These are phyloP conservation scores for Melanogrammus aeglefinus DNA, from an alignment of 2,797 vertebrate species.

Conservation along the genomic window DNA sequence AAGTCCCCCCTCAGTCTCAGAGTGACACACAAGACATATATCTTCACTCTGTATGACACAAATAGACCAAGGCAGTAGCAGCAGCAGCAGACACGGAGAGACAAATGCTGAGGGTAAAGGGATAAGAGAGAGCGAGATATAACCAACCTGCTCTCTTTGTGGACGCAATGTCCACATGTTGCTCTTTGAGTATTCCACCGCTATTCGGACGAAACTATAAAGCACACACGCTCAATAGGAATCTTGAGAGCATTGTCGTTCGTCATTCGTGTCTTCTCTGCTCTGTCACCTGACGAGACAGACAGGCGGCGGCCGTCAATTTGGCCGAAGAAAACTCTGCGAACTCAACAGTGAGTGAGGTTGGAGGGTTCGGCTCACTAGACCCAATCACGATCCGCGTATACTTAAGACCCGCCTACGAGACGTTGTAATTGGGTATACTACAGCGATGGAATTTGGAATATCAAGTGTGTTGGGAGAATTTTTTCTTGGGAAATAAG, in stretches of 20 bases:
- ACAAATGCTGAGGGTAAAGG: neutral
- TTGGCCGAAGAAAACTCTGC: no score
- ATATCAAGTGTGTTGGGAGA: neutral
- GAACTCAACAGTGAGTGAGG: no score
- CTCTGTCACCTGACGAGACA: no score
- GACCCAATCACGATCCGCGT: neutral
- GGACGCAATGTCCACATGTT: slow-evolving; percentile 62
- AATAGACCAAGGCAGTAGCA: neutral
- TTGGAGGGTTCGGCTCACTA: neutral
- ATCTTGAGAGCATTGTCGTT: neutral
- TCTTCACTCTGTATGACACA: neutral
- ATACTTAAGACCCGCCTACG: neutral
- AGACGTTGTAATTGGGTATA: neutral
- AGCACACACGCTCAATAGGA: slow-evolving; percentile 1
- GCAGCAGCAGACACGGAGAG: neutral
- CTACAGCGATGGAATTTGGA: neutral
- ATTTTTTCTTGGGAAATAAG: neutral
- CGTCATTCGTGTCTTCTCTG: neutral
- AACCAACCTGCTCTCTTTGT: slow-evolving; percentile 69
- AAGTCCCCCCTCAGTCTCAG: neutral
- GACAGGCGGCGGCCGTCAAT: no score
- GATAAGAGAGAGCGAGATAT: slow-evolving; percentile 31
- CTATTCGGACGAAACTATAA: slow-evolving; percentile 20
- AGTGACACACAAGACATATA: neutral
- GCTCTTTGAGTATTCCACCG: slow-evolving; percentile 29